Conservation (phyloP, 2,113 vertebrate species). For the Pluvianellus socialis region DNA sequence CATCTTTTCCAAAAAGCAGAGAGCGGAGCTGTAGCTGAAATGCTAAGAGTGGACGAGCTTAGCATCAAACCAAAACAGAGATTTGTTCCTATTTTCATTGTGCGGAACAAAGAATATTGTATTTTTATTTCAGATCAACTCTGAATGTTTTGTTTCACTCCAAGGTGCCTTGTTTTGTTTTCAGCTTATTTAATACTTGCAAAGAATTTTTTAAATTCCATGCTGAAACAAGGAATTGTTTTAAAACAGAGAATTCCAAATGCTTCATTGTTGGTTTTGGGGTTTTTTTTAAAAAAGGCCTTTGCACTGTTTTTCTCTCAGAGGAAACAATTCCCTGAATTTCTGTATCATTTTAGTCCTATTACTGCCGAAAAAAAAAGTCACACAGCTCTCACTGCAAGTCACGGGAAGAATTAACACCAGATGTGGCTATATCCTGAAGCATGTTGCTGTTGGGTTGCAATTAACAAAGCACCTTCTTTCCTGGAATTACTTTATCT, state of each 20-base stretch:
- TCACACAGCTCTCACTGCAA: neutral
- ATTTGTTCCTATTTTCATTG: neutral
- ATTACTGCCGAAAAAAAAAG: neutral
- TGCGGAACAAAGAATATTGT: neutral
- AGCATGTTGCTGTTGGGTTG: neutral
- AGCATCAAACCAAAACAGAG: neutral
- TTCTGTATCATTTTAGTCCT: neutral
- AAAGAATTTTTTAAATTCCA: neutral
- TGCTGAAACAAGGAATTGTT: neutral
- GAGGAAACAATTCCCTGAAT: conserved; percentile 19
- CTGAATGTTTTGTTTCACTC: neutral
- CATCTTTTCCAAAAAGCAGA: neutral
- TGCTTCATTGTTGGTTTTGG: neutral
- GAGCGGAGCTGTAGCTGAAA: neutral
- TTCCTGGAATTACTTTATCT: neutral
- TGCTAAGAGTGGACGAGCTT: too few relatives aligned
- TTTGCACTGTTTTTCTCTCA: neutral
- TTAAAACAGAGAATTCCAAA: neutral
- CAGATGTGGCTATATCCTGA: neutral
- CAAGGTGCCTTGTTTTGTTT: conserved; percentile 26
- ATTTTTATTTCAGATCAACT: neutral
- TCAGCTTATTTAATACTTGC: neutral
- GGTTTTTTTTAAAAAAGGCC: neutral
- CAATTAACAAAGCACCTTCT: neutral
- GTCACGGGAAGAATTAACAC: neutral